Evolutionary conservation across 2,888 invertebrate genomes (phyloP).

Genomic region (Phlogophora meticulosa): DNA sequence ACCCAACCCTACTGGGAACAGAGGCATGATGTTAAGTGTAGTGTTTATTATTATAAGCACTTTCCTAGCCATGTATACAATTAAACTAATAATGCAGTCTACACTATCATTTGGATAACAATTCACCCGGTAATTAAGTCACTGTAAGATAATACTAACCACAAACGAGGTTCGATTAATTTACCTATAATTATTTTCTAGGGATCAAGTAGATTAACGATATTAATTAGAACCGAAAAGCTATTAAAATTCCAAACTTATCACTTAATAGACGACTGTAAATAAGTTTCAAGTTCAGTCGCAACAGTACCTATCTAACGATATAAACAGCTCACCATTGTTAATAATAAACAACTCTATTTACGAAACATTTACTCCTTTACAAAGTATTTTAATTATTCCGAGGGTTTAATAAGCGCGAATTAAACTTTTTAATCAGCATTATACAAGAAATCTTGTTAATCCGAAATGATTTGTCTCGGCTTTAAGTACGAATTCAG

Average conservation of each 20-base stretch:
- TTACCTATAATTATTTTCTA: not conserved
- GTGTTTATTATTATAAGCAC: not conserved
- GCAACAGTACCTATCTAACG: conserved; percentile 45
- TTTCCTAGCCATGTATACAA: no score
- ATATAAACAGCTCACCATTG: conserved; percentile 40
- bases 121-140: not conserved
- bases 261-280: conserved; percentile 12
- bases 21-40: no score
- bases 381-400: conserved; percentile 66
- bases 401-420: conserved; percentile 66
- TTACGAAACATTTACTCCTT: conserved; percentile 58
- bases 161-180: not conserved
- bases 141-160: not conserved
- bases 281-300: conserved; percentile 36
- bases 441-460: conserved; percentile 75
- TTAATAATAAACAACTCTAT: conserved; percentile 63
- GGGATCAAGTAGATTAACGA: not conserved
- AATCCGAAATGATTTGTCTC: conserved; percentile 79
- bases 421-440: conserved; percentile 74
- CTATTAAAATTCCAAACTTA: conserved; percentile 2
- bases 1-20: no score
- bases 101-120: not conserved
- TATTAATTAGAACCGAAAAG: not conserved
- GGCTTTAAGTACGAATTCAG: conserved; percentile 75
- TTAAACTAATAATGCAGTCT: no score